Base-by-base conservation (phyloP, 2,113 vertebrate species). In the Scophthalmus maximus region DNA sequence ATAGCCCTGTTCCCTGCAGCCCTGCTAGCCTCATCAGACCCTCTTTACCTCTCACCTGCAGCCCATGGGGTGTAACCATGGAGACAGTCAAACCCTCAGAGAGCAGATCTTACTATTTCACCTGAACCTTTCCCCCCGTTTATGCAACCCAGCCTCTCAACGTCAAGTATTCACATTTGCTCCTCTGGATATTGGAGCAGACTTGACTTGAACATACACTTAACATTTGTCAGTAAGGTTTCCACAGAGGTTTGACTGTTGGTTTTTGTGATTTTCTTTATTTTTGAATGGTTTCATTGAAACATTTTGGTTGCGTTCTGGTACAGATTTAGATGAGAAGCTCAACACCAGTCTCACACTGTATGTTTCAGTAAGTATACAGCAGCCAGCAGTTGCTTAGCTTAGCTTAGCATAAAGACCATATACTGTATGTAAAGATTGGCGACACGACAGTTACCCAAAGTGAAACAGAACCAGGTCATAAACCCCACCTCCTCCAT, bases 81-180 rank as follows among this genome's bases (percentile, higher is more conserved):
- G 95, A 94, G 94, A 95, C 87, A 89, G 93, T 92, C 94, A 95
- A 94, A 94, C 94, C 93, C 93, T 93, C 79, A 71, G 73, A 75
- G 71, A 70, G 71, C 83, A 65, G 51, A 72, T 63, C 53, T 49
- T 25, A 46, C 53, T 64, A 53, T 78, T 82, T 86, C 58, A 55
- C 73, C 58, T 76, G 38, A 78, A 79, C 58, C 57, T 15, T 51
- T 72, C 72, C 36, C 46, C 12, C 59, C 20, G 25, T 46, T 74
- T 58, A 34, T 34, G 69, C 47, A 47, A 65, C 20, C 15, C 32
- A 27, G 30, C 50, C 62, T 40, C 36, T 71, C 34, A 47, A 52
- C 11, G 3, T 23, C 22, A 36, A n/a, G 9, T 40, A 51, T 68
- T 81, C 8, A 82, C 34, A 80, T 71, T 0, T 75, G 32, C 27